phyloP scores from a whole-genome alignment of 2,888 invertebrate genomes.

The Caenorhabditis wallacei region DNA sequence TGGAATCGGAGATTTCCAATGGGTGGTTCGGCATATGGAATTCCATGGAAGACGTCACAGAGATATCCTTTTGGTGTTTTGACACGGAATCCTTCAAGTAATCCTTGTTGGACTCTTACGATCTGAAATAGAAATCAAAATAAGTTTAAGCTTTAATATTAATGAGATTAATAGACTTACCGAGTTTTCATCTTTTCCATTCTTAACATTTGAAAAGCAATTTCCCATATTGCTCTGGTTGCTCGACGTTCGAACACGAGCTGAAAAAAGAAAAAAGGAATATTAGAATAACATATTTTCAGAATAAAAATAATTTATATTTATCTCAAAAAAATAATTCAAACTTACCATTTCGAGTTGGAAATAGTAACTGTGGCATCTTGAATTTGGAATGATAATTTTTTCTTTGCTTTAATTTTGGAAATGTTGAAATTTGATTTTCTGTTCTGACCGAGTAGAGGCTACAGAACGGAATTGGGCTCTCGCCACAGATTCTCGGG shows the following conservation, averaged over 20 bases:
- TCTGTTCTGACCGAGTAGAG: conserved; percentile 14
- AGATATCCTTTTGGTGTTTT: conserved; percentile 45
- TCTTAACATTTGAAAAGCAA: conserved; percentile 57
- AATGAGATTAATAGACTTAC: conserved; percentile 7
- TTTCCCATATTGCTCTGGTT: conserved; percentile 55
- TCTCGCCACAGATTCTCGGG: conserved; percentile 38
- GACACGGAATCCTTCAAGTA: conserved; percentile 57
- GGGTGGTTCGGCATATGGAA: conserved; percentile 73
- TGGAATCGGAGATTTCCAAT: conserved; percentile 70
- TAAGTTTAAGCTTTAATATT: neutral
- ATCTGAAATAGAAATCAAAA: conserved; percentile 27
- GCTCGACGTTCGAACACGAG: conserved; percentile 64
- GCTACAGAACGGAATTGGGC: conserved; percentile 34
- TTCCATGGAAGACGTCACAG: conserved; percentile 70
- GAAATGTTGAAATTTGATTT: neutral
- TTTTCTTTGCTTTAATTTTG: conserved; percentile 37
- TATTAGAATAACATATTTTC: too few species aligned
- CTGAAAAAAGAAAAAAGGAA: conserved; percentile 41
- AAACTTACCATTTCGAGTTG: conserved; percentile 37
- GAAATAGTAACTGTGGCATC: conserved; percentile 48
- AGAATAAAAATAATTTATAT: neutral
- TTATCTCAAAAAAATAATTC: neutral
- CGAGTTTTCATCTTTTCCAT: conserved; percentile 31
- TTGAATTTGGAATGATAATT: conserved; percentile 40
- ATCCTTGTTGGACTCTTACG: conserved; percentile 54